A percentile compares a stretch with the other conserved stretches of the same genome.
These are phyloP conservation scores for Stegana nigrithorax DNA, from an alignment of 2,888 invertebrate species.

Conservation along the genomic window DNA sequence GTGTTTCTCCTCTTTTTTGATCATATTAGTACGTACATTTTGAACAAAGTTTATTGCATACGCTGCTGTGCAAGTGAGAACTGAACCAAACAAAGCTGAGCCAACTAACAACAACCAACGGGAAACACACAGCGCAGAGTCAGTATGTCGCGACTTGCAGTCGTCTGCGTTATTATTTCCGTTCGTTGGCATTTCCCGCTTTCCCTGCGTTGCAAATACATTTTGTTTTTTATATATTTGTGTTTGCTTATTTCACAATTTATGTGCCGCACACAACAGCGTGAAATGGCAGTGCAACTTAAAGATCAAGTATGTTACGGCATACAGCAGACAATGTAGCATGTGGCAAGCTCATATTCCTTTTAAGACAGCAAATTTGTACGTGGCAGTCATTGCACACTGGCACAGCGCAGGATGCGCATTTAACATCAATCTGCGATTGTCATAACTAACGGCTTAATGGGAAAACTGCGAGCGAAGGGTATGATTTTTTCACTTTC, in stretches of 20 bases:
- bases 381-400: too few relatives aligned
- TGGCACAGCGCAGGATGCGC: too few relatives aligned
- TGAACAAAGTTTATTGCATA: slow-evolving; percentile 41
- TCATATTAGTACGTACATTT: not conserved
- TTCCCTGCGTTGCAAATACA: slow-evolving; percentile 22
- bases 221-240: not conserved
- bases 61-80: slow-evolving; percentile 41
- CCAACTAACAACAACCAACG: slow-evolving; percentile 25
- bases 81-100: slow-evolving; percentile 32
- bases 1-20: not conserved
- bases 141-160: slow-evolving; percentile 53
- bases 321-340: too few relatives aligned
- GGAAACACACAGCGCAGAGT: not conserved
- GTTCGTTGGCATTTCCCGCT: slow-evolving; percentile 8
- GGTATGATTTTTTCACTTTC: too few relatives aligned
- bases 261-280: slow-evolving; percentile 27
- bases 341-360: too few relatives aligned
- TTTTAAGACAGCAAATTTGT: too few relatives aligned
- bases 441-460: too few relatives aligned
- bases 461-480: too few relatives aligned
- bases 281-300: too few relatives aligned
- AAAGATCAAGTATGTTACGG: too few relatives aligned
- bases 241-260: slow-evolving; percentile 31
- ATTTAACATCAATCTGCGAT: too few relatives aligned
- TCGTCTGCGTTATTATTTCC: slow-evolving; percentile 42